Evolutionary conservation across 2,113 vertebrate genomes (phyloP), one percentile per base, ranked within the genome.

Genomic region (Corapipo altera): DNA sequence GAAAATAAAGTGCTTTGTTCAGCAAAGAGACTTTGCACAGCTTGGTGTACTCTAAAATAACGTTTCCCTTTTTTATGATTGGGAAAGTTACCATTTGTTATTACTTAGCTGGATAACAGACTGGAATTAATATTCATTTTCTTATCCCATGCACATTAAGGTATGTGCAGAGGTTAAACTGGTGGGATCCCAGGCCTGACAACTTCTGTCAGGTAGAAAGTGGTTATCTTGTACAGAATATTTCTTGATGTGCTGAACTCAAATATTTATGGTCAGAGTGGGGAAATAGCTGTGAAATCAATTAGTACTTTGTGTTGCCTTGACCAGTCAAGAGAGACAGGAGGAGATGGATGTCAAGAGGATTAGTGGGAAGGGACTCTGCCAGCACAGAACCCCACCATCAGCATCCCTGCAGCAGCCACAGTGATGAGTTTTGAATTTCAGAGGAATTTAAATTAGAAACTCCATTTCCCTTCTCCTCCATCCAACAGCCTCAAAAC

Each of bases 211-310:
- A 76, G 64, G 81, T 84, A 80, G 41, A 71, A 83, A 74, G 66
- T 72, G 69, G 70, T 97, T 94, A 81, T 80, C 91, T 62, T 9
- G 52, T 74, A 23, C 62, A 75, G 61, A 78, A 43, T 55, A 85
- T 91, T 92, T 77, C 74, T 55, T 92, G 85, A 85, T 85, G 90
- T 61, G 87, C 87, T 91, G 64, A 92, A 77, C 83, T 24, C 37
- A 75, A 97, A 80, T 93, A 84, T 91, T 96, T 93, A 92, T 66
- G 92, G 67, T 85, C 92, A 48, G 51, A 57, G 82, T 75, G 72
- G 76, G 78, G 62, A 89, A 93, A 74, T 85, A 91, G 55, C 97
- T 93, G 90, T 96, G 96, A 97, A 97, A 96, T 96, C 59, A 46
- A 91, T 97, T 88, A 84, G 65, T 44, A 30, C 41, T 48, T 44